A percentile compares a stretch with the other conserved stretches of the same genome.
Evolutionary conservation across 2,797 vertebrate species (phyloP).

Genomic region (Saguinus oedipus): DNA sequence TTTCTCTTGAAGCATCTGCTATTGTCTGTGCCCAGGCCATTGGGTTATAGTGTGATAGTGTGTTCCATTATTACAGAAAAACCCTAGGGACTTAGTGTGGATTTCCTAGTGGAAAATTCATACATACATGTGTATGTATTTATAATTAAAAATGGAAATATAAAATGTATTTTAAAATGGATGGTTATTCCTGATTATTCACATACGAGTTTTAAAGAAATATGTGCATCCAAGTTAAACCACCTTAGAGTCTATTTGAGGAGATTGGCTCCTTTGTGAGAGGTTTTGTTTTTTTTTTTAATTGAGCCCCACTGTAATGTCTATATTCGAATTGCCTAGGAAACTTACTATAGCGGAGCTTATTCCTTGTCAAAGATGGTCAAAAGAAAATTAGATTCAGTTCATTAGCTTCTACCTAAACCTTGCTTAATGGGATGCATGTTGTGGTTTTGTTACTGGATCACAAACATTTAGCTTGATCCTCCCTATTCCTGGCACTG

Average conservation of each 20-base stretch:
- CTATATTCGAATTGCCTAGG: neutral
- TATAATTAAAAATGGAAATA: neutral
- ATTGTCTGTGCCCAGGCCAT: constrained; percentile 34
- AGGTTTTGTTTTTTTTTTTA: neutral
- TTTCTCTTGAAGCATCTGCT: constrained; percentile 51
- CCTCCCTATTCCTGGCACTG: neutral
- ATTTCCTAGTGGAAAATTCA: constrained; percentile 1
- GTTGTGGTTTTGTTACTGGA: neutral
- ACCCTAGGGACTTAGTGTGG: neutral
- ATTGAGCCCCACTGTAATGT: neutral
- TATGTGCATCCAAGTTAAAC: neutral
- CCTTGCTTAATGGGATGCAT: neutral
- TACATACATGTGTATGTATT: neutral
- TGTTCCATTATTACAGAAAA: constrained; percentile 25
- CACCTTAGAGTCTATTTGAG: neutral
- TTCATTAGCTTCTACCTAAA: neutral
- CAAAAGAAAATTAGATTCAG: neutral
- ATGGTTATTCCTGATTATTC: neutral
- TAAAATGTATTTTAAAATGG: neutral
- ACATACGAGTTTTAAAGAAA: neutral
- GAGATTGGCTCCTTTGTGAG: neutral
- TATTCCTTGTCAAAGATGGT: neutral
- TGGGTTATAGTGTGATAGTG: neutral
- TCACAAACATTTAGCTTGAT: neutral
- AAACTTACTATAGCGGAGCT: neutral